Base-by-base conservation (phyloP, 2,113 vertebrate genomes). In the Eira barbara region DNA sequence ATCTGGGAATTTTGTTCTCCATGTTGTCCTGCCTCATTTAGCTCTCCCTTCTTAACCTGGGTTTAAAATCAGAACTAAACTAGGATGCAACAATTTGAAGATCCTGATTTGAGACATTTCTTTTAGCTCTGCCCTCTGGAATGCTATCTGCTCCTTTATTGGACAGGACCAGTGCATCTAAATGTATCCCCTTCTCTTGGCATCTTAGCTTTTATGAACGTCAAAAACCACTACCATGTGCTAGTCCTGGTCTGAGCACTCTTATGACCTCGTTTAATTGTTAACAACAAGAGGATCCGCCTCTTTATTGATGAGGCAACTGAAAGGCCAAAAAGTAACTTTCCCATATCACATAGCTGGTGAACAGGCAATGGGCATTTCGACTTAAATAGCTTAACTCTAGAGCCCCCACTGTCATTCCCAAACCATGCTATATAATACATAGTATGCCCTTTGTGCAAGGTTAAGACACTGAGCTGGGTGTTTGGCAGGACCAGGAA, bases 21-120 rank as follows among this genome's bases (percentile, higher is more conserved):
- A 21, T 29, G 11, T 36, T 71, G 39, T 67, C 61, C 47, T 45
- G 31, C 5, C 59, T 96, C 14, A 36, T 93, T 80, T 73, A 89
- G 49, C 14, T 25, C 31, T 63, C 21, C 47, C 18, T 94, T 71
- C 36, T 74, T 86, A 45, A 81, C 81, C 94, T 89, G 73, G 73
- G 47, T 94, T 93, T 94, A 67, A 73, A 94, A 81, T 96, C 73
- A 52, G 7, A 84, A 61, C 47, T 85, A 85, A 92, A 90, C 34
- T 47, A 88, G 65, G 34, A 57, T 63, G 5, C 6, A 94, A n/a
- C 42, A 69, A 18, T 61, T n/a, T 91, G 45, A 94, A 63, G 84
- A 45, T 61, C 84, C 29, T 52, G 25, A 34, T 42, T 52, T 45
- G 85, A 93, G 57, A 59, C 20, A 59, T 25, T 88, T 65, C 45